These are phyloP conservation scores for Drosophila lini DNA, from an alignment of 1,140 invertebrate genomes.

Conservation along the genomic window DNA sequence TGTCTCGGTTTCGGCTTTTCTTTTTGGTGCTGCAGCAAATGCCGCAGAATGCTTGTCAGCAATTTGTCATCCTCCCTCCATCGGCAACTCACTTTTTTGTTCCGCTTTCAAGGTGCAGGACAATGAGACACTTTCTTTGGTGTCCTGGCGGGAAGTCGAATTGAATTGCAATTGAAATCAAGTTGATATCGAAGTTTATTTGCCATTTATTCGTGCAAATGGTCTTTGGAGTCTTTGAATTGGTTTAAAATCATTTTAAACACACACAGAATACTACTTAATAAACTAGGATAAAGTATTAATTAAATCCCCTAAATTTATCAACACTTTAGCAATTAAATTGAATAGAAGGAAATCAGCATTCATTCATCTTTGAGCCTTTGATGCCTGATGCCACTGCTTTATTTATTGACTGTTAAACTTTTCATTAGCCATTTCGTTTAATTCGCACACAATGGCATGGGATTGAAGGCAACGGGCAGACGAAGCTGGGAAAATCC, in stretches of 20 bases:
- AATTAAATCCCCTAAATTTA: neutral
- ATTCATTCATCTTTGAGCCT: conserved; percentile 20
- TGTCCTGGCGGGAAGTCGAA: conserved; percentile 6
- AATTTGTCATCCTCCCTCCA: conserved; percentile 27
- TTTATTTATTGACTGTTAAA: conserved; percentile 82
- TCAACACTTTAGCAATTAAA: neutral
- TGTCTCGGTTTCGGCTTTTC: conserved; percentile 24
- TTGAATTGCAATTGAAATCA: conserved; percentile 16
- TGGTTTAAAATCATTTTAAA: neutral
- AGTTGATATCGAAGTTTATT: conserved; percentile 9
- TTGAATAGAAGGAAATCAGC: neutral
- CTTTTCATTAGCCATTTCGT: conserved; percentile 81
- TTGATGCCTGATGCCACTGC: conserved; percentile 27
- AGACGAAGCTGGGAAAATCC: conserved; percentile 10
- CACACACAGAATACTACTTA: no score
- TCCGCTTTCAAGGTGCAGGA: conserved; percentile 38
- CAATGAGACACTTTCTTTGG: conserved; percentile 18
- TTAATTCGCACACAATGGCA: conserved; percentile 78
- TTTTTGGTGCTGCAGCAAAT: conserved; percentile 42
- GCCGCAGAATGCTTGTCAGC: conserved; percentile 67
- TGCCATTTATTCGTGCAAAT: neutral
- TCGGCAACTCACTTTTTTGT: conserved; percentile 25
- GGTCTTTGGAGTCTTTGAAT: neutral
- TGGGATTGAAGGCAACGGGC: conserved; percentile 59
- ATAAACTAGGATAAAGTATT: no score